Percentiles rank a stretch among this genome's conserved stretches.
Evolutionary conservation across 2,888 invertebrate species (phyloP).

Genomic region (Ophraella communa): DNA sequence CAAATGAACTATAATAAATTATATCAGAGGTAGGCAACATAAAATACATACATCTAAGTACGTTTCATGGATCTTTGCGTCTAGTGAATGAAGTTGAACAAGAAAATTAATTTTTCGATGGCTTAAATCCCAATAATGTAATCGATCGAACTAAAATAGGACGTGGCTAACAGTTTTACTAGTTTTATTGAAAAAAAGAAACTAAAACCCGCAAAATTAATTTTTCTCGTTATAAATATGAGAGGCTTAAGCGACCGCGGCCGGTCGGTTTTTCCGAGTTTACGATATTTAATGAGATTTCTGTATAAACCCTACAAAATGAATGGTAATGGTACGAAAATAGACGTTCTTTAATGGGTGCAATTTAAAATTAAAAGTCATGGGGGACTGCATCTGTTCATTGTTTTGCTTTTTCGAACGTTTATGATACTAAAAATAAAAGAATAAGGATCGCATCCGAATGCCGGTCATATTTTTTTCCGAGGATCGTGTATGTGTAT

Average conservation of each 20-base stretch:
- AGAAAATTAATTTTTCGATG: no score
- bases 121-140: no score
- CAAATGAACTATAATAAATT: no score
- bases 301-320: background rate
- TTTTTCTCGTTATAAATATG: background rate
- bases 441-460: slow-evolving; percentile 22
- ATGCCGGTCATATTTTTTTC: slow-evolving; percentile 4
- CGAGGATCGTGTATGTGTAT: background rate
- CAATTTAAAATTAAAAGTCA: slow-evolving; percentile 41
- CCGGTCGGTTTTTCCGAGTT: background rate
- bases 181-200: no score
- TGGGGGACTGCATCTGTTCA: slow-evolving; percentile 40
- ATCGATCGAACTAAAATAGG: no score
- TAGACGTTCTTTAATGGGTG: slow-evolving; percentile 41
- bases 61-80: no score
- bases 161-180: no score
- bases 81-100: no score
- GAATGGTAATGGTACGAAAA: slow-evolving; percentile 37
- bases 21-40: no score
- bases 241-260: background rate
- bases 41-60: no score
- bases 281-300: slow-evolving; percentile 1
- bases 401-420: slow-evolving; percentile 32
- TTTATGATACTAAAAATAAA: slow-evolving; percentile 28
- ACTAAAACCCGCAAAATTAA: no score